These are phyloP conservation scores for Apis florea DNA, from an alignment of 1,140 invertebrate species.

Conservation along the genomic window DNA sequence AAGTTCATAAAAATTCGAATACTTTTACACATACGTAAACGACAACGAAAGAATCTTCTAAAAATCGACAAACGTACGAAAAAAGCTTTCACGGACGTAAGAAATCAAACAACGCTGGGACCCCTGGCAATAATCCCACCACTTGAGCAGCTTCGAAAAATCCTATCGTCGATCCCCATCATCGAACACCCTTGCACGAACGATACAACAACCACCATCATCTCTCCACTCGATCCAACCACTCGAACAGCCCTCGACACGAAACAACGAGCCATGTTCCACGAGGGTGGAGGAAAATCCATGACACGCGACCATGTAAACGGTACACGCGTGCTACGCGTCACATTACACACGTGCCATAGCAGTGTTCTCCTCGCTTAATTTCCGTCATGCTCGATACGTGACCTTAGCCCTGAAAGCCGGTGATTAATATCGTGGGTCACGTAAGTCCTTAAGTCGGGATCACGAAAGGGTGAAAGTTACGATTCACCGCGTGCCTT, in stretches of 20 bases:
- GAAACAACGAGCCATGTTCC: background rate
- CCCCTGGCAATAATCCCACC: background rate
- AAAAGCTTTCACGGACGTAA: background rate
- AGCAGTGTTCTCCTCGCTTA: background rate
- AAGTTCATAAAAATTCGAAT: too few relatives aligned
- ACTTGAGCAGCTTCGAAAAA: background rate
- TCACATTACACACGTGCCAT: background rate
- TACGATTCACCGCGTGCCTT: background rate
- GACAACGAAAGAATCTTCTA: background rate
- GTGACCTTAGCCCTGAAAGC: conserved; percentile 71
- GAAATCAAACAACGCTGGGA: background rate
- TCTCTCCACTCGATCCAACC: background rate
- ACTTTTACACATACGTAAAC: too few relatives aligned
- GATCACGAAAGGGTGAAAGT: conserved; percentile 56
- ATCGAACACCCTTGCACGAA: background rate
- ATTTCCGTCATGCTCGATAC: conserved; percentile 52
- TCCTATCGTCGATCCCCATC: too few relatives aligned
- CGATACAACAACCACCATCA: background rate
- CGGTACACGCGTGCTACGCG: conserved; percentile 28
- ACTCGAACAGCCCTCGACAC: background rate
- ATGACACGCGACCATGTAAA: conserved; percentile 13
- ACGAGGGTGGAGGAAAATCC: background rate
- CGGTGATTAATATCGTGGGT: conserved; percentile 68
- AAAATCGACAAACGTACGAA: background rate
- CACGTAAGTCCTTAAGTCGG: conserved; percentile 59